Conservation (phyloP, 2,113 vertebrate genomes). For the Meriones unguiculatus region DNA sequence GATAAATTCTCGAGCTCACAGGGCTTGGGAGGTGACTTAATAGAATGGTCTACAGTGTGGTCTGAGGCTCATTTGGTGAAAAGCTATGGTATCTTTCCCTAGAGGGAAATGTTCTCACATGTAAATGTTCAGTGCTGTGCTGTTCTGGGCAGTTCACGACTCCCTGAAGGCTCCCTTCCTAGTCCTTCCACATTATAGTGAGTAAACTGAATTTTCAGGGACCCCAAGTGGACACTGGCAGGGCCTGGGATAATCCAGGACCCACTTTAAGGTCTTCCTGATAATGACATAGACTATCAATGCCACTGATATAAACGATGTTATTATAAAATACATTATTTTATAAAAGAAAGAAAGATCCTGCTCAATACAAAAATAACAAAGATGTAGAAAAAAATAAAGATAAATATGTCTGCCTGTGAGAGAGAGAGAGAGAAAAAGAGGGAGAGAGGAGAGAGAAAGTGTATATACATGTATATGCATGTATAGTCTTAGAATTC, state of each 20-base stretch:
- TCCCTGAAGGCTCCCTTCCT: not conserved
- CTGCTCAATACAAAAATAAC: not conserved
- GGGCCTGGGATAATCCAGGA: not conserved
- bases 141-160: not conserved
- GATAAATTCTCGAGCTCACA: not conserved
- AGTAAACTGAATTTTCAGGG: not conserved
- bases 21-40: slow-evolving; percentile 25
- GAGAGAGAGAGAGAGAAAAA: not conserved
- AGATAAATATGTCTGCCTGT: not conserved
- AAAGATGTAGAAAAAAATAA: slow-evolving; percentile 3
- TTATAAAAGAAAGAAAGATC: not conserved
- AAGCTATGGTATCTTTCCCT: not conserved
- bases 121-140: not conserved
- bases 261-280: not conserved
- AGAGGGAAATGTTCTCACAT: not conserved
- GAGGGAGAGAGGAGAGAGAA: not conserved
- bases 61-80: slow-evolving; percentile 18
- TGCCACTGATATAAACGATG: not conserved
- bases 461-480: not conserved
- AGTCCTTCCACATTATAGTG: not conserved
- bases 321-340: not conserved
- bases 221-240: not conserved
- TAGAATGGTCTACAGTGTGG: not conserved
- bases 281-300: not conserved
- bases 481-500: not conserved